Base-by-base conservation (phyloP, 2,113 vertebrate species). In the Labrus mixtus region DNA sequence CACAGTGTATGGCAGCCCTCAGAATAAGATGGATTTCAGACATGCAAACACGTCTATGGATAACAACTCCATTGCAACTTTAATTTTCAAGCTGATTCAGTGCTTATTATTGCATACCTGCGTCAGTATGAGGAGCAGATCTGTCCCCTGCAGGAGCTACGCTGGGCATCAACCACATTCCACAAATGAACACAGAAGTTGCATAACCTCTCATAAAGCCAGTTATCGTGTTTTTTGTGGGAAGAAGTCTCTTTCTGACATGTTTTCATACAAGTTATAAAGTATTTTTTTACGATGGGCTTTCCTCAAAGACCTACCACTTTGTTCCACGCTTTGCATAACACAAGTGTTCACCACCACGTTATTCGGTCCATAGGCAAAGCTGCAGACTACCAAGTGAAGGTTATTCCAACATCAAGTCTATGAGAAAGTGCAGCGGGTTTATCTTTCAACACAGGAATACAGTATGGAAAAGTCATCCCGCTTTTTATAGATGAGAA, bases 401-500 rank as follows among this genome's bases (percentile, higher is more conserved):
- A 71, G 50, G 65, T 68, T 22, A 19, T 25, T 68, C 39, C n/a
- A 68, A 15, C 41, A 41, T 55, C 29, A 73, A 29, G 51, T 57
- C 54, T n/a, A 65, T 66, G 41, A 67, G 67, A 79, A 58, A 74
- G 17, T 57, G 22, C 41, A 51, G 39, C 54, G 45, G 77, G 53
- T 84, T 87, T 83, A 59, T 81, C 33, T 75, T 64, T 73, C 33
- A 41, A 76, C 73, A 81, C 45, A 78, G 66, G 61, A 87, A 91
- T 76, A 68, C 43, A 29, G 72, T 79, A 78, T 81, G 87, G 89
- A 82, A 88, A 90, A 93, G 78, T 78, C 60, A 86, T 92, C 57
- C 61, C 56, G 73, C 20, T 78, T 87, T 92, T 92, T 86, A 87
- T 88, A 81, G 87, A 86, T 57, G 75, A 82, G 72, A 85, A 84